Percentiles rank a stretch among this genome's conserved stretches.
These are phyloP conservation scores for Botia kubotai DNA, from an alignment of 2,797 vertebrate genomes.

Conservation along the genomic window DNA sequence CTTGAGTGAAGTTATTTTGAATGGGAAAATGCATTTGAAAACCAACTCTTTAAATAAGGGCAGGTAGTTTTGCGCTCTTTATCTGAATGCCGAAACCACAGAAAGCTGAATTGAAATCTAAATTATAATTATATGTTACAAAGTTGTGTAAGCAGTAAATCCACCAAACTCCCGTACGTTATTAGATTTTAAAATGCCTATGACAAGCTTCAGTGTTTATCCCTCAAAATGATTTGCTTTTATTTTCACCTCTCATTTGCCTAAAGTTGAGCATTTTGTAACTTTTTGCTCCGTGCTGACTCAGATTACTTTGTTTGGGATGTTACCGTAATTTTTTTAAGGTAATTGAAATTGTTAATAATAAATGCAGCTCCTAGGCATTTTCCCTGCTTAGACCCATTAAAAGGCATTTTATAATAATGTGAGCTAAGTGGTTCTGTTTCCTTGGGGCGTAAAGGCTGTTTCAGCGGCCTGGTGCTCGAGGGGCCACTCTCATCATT, in stretches of 20 bases:
- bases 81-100: too few relatives aligned
- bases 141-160: too few relatives aligned
- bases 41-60: too few relatives aligned
- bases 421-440: not conserved
- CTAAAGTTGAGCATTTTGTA: not conserved
- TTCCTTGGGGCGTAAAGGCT: not conserved
- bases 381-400: not conserved
- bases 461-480: not conserved
- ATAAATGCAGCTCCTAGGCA: not conserved
- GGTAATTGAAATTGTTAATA: not conserved
- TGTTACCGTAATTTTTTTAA: not conserved
- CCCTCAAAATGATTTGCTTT: not conserved
- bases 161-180: too few relatives aligned
- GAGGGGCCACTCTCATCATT: conserved; percentile 41
- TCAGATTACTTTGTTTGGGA: not conserved
- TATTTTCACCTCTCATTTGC: not conserved
- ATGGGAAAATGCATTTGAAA: too few relatives aligned
- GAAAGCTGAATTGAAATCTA: too few relatives aligned
- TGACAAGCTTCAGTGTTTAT: not conserved
- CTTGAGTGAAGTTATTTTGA: too few relatives aligned
- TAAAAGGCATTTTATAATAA: conserved; percentile 2
- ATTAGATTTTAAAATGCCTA: too few relatives aligned
- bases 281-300: not conserved
- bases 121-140: too few relatives aligned
- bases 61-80: too few relatives aligned